phyloP scores from a whole-genome alignment of 1,140 invertebrate species.

The Eriosoma lanigerum region DNA sequence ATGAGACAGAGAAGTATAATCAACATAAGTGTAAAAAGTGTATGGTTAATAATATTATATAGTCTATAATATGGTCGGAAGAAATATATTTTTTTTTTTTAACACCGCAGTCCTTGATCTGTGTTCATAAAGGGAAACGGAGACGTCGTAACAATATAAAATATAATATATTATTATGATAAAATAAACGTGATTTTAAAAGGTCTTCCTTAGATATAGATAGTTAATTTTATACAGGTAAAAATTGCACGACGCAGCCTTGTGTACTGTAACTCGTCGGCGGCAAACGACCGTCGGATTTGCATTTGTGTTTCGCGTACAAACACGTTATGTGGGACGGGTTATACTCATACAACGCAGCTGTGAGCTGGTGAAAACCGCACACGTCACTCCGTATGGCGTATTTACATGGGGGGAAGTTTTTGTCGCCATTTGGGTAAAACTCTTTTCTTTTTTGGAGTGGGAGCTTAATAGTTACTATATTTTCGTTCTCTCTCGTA shows the following conservation, averaged over 20 bases:
- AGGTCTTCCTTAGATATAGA: not conserved
- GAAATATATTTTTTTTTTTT: too few species aligned
- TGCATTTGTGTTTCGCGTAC: constrained; percentile 6
- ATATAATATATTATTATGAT: not conserved
- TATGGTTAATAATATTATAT: too few species aligned
- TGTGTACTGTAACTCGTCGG: not conserved
- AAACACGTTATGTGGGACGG: constrained; percentile 29
- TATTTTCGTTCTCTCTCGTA: too few species aligned
- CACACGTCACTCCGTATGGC: too few species aligned
- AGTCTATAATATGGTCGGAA: too few species aligned
- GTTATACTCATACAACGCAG: not conserved
- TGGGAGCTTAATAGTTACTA: too few species aligned
- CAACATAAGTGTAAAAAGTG: too few species aligned
- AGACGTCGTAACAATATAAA: not conserved
- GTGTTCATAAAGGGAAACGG: not conserved
- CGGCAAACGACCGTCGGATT: constrained; percentile 26
- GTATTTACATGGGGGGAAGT: too few species aligned
- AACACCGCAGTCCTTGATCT: not conserved
- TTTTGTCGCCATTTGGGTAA: too few species aligned
- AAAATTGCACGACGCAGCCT: not conserved
- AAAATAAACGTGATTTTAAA: not conserved
- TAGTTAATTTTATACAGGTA: not conserved
- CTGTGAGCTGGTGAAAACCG: not conserved
- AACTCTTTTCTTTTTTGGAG: too few species aligned
- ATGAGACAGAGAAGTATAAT: too few species aligned